phyloP scores from a whole-genome alignment of 1,140 invertebrate species.

The Cyclina sinensis region DNA sequence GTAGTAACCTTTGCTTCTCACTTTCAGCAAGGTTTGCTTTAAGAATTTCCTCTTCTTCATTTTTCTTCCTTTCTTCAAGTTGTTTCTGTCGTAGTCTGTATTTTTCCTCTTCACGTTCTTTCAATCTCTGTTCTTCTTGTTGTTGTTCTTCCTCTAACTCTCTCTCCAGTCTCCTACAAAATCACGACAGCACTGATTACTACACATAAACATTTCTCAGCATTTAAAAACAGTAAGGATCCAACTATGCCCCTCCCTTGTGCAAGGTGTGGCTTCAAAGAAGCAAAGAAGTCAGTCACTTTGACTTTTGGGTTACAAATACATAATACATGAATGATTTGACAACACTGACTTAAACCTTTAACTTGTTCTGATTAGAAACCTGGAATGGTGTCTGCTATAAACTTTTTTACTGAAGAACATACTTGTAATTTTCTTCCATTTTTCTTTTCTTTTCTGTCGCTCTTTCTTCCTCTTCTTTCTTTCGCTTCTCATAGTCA shows the following conservation, averaged over 20 bases:
- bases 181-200: not conserved
- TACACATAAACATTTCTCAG: not conserved
- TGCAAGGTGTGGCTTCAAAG: no score
- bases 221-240: no score
- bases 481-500: conserved; percentile 78
- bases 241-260: no score
- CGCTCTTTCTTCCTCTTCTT: conserved; percentile 76
- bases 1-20: conserved; percentile 78
- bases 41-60: conserved; percentile 76
- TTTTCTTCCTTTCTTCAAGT: conserved; percentile 78
- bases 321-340: no score
- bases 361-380: no score
- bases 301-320: no score
- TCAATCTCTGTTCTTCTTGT: conserved; percentile 76
- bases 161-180: conserved; percentile 78
- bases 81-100: conserved; percentile 78
- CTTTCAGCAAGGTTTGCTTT: conserved; percentile 74
- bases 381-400: no score
- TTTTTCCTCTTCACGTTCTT: conserved; percentile 79
- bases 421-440: conserved; percentile 78
- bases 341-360: no score
- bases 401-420: no score
- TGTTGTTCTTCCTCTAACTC: conserved; percentile 79
- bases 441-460: conserved; percentile 80
- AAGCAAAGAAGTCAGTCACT: no score